Percentiles rank a stretch among this genome's conserved stretches.
phyloP scores from a whole-genome alignment of 1,140 invertebrate genomes.

The Drosophila sp. region DNA sequence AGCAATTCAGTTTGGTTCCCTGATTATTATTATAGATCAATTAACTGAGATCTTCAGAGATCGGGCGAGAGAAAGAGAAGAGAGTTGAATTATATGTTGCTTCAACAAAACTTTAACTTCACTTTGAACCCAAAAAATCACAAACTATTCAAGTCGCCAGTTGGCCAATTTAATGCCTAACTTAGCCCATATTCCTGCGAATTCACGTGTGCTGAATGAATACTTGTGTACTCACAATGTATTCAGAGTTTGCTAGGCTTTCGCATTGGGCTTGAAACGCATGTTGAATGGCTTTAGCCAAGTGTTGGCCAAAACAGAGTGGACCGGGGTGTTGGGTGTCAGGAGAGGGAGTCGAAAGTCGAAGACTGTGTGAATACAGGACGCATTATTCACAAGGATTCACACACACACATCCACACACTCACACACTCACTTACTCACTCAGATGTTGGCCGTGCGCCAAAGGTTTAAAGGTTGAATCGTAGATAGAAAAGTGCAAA shows the following conservation, averaged over 20 bases:
- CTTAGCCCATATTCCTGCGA: not conserved
- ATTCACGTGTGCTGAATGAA: not conserved
- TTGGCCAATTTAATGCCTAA: not conserved
- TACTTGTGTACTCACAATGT: conserved; percentile 2
- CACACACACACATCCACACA: too few relatives aligned
- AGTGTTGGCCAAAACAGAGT: conserved; percentile 19
- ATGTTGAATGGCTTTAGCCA: conserved; percentile 32
- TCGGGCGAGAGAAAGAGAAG: too few relatives aligned
- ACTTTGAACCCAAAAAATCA: not conserved
- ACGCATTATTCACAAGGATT: not conserved
- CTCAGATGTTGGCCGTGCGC: conserved; percentile 28
- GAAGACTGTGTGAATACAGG: not conserved
- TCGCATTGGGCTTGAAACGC: conserved; percentile 22
- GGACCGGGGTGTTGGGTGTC: not conserved
- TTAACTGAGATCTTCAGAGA: too few relatives aligned
- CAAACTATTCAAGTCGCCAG: not conserved
- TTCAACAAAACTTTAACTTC: too few relatives aligned
- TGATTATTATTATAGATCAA: too few relatives aligned
- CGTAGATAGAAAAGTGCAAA: conserved; percentile 36
- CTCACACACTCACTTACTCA: too few relatives aligned
- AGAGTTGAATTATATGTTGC: too few relatives aligned
- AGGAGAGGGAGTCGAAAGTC: not conserved
- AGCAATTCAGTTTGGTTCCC: too few relatives aligned
- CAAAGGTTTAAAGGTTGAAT: conserved; percentile 38
- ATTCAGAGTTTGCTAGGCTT: conserved; percentile 27